Conservation (phyloP, 2,888 invertebrate species). For the Napeogenes sylphis region DNA sequence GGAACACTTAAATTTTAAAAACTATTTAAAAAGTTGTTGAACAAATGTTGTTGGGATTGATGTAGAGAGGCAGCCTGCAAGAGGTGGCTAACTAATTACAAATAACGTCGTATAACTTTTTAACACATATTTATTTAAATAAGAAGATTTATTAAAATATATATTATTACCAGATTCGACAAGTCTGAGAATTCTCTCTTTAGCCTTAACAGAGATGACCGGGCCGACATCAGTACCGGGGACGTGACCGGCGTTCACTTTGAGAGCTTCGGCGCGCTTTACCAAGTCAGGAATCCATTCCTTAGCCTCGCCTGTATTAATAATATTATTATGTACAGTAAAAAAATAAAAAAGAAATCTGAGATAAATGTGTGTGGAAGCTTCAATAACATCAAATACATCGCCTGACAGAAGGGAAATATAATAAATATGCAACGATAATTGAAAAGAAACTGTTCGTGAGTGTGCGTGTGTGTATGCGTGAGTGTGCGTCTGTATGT, state of each 20-base stretch:
- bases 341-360: not conserved
- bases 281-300: constrained; percentile 97
- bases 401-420: too few relatives aligned
- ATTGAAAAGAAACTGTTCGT: not conserved
- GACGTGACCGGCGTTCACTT: constrained; percentile 93
- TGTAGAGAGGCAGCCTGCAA: too few relatives aligned
- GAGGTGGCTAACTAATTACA: too few relatives aligned
- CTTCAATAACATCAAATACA: too few relatives aligned
- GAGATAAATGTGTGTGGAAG: too few relatives aligned
- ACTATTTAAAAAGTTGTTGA: too few relatives aligned
- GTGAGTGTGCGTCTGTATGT: not conserved
- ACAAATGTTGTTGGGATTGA: too few relatives aligned
- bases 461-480: not conserved
- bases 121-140: too few relatives aligned
- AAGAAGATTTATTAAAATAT: not conserved
- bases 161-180: constrained; percentile 82
- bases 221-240: constrained; percentile 92
- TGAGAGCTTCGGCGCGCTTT: constrained; percentile 85
- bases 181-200: constrained; percentile 87
- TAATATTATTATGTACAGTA: not conserved
- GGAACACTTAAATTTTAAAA: too few relatives aligned
- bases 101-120: too few relatives aligned
- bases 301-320: constrained; percentile 82
- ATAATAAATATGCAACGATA: too few relatives aligned
- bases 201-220: constrained; percentile 94